Percentiles rank a stretch among this genome's conserved stretches.
Conservation (phyloP, 92 coral and sea anemone species). For the Isaurus tuberculatus region DNA sequence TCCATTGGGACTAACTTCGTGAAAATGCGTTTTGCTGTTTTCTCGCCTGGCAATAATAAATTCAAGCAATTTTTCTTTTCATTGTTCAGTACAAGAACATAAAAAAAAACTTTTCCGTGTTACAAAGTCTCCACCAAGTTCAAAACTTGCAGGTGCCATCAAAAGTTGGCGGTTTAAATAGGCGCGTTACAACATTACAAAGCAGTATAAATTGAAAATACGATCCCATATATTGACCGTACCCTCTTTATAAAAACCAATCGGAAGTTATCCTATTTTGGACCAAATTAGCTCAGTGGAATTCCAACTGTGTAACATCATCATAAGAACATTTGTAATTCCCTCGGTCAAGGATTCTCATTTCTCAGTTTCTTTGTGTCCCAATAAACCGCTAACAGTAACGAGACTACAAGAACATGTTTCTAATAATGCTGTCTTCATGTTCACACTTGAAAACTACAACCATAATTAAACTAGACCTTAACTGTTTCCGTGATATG, state of each 20-base stretch:
- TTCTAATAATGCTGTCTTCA: background rate
- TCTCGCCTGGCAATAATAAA: background rate
- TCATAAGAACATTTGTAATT: constrained; percentile 10
- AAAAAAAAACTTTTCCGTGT: background rate
- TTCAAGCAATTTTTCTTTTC: background rate
- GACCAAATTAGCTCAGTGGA: background rate
- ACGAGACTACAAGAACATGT: background rate
- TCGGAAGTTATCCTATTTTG: background rate
- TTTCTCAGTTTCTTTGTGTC: background rate
- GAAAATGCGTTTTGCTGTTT: background rate
- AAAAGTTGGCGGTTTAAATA: background rate
- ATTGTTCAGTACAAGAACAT: background rate
- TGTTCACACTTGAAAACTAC: background rate
- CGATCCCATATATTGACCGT: background rate
- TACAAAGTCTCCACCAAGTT: background rate
- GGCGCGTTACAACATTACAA: background rate
- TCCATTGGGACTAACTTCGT: background rate
- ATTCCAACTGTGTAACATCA: constrained; percentile 17
- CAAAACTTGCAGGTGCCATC: background rate
- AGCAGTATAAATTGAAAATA: background rate
- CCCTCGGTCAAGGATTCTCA: background rate
- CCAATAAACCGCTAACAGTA: background rate
- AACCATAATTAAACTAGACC: background rate
- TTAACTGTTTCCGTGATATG: background rate
- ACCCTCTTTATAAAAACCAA: background rate